Conservation (phyloP, 37 sponge, comb jelly and placozoan species). For the Spongia lamella region DNA sequence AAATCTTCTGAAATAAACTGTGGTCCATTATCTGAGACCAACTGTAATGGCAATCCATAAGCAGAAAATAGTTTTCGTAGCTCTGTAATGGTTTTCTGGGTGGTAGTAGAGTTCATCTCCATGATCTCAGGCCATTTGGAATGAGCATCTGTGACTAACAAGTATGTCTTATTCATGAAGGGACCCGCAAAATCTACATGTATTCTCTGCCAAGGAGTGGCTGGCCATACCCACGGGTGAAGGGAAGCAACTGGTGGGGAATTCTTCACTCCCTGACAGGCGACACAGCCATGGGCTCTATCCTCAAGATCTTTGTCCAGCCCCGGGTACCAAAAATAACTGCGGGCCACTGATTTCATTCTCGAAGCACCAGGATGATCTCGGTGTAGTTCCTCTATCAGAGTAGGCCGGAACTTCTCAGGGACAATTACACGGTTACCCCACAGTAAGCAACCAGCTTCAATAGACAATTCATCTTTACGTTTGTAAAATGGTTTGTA, state of each 20-base stretch:
- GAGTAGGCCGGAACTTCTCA: no score
- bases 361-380: neutral
- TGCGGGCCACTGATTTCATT: slow-evolving; percentile 3
- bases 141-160: slow-evolving; percentile 18
- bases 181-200: neutral
- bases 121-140: slow-evolving; percentile 19
- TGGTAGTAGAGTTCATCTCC: slow-evolving; percentile 2
- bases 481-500: no score
- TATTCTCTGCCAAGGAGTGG: neutral
- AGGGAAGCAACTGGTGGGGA: neutral
- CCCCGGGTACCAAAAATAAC: neutral
- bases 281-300: neutral
- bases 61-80: slow-evolving; percentile 1
- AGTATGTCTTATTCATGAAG: neutral
- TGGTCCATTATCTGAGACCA: slow-evolving; percentile 4
- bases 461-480: no score
- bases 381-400: neutral
- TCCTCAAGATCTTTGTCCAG: slow-evolving; percentile 3
- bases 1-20: no score
- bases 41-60: slow-evolving; percentile 4
- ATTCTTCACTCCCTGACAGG: neutral
- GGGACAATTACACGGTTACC: no score
- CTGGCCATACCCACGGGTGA: slow-evolving; percentile 3
- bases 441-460: no score
- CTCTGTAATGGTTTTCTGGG: neutral